Evolutionary conservation across 2,113 vertebrate genomes (phyloP), one percentile per base, ranked within the genome.

Genomic region (Albula glossodonta): DNA sequence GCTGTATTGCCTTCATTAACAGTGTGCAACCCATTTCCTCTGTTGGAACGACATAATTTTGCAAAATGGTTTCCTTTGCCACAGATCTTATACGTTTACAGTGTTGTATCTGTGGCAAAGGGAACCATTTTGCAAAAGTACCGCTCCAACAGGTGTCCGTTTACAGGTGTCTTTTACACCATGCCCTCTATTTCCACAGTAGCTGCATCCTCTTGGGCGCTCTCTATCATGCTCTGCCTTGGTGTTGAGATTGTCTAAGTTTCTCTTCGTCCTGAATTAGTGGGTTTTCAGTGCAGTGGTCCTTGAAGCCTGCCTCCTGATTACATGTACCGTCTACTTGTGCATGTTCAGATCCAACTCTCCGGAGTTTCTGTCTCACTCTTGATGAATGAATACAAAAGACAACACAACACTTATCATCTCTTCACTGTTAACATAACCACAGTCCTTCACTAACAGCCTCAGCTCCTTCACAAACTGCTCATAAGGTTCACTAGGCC

Each of bases 381-480:
- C 13, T 83, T 7, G 22, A 57, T 80, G 82, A 88, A n/a, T 85
- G n/a, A 25, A 87, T 87, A 2, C 66, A 84, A 78, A 87, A 87
- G 15, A 87, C 88, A 5, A 87, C 63, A 11, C 63, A 51, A 80
- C 79, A 31, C 84, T 80, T 5, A 88, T 50, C 51, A 88, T 88
- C 13, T 88, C 74, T 25, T 86, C 63, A 2, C 15, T 84, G 60
- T 87, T 88, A 0, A 48, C 19, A 81, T 87, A 88, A 9, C 41
- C 48, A 84, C 83, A 87, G 80, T 89, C 85, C 60, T 88, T 90
- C 11, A 87, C 70, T 4, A 90, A 82, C 17, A 86, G 79, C 52
- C 78, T 86, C 4, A 91, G 52, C 2, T 89, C 86, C 1, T 84
- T 89, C 9, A 91, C 41, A 56, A 89, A 86, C 6, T 86, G 83